phyloP scores from a whole-genome alignment of 2,113 vertebrate genomes.

The Pterocles burchelli region DNA sequence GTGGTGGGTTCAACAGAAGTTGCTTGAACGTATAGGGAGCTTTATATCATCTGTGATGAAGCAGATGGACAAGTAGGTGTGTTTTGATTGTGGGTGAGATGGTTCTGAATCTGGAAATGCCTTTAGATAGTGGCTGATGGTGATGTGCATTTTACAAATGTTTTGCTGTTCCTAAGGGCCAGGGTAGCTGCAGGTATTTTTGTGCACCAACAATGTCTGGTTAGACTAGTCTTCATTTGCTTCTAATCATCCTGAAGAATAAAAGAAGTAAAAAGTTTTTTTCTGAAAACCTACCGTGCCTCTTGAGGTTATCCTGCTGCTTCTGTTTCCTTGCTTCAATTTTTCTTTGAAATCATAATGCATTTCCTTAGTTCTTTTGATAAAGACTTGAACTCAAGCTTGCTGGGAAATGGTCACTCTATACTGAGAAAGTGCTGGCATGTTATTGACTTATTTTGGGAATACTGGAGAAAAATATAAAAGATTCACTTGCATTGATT shows the following conservation, averaged over 20 bases:
- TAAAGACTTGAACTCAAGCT: not conserved
- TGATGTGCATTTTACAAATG: not conserved
- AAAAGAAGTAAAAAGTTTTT: not conserved
- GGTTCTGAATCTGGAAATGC: not conserved
- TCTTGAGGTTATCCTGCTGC: not conserved
- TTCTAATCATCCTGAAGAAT: not conserved
- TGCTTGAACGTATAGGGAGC: not conserved
- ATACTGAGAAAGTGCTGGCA: not conserved
- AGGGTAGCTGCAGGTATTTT: not conserved
- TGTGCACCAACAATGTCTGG: not conserved
- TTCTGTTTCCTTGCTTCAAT: not conserved
- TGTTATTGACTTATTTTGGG: constrained; percentile 25
- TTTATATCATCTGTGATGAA: not conserved
- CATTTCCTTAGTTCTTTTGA: not conserved
- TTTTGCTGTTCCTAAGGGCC: not conserved
- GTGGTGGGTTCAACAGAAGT: not conserved
- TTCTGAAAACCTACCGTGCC: not conserved
- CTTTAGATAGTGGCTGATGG: not conserved
- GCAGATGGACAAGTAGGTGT: not conserved
- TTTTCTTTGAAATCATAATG: constrained; percentile 15
- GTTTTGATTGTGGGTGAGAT: not conserved
- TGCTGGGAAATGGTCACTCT: not conserved
- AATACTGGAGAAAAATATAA: constrained; percentile 3
- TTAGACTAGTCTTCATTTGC: not conserved
- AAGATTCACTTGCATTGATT: constrained; percentile 55